A percentile compares a stretch with the other conserved stretches of the same genome.
These are phyloP conservation scores for Pararge aegeria DNA, from an alignment of 1,140 invertebrate genomes.

Conservation along the genomic window DNA sequence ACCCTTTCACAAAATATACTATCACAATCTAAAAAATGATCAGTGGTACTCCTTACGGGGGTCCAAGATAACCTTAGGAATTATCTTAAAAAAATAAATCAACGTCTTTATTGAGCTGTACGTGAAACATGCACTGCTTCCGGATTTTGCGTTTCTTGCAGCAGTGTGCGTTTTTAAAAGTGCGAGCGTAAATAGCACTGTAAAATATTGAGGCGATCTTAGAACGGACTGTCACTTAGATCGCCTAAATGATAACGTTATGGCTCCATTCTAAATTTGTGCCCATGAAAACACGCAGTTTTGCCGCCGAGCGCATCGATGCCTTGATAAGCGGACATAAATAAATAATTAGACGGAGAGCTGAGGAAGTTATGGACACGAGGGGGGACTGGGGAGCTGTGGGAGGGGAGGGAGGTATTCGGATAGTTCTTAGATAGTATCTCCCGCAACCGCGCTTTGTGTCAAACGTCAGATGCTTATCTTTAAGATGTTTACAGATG, in stretches of 20 bases:
- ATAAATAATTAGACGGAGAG: conserved; percentile 74
- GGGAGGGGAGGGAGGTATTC: conserved; percentile 34
- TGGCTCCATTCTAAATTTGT: conserved; percentile 66
- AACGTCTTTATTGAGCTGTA: no score
- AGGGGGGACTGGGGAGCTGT: conserved; percentile 18
- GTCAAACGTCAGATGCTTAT: conserved; percentile 77
- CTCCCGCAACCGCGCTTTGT: conserved; percentile 74
- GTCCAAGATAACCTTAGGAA: no score
- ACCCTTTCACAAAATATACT: no score
- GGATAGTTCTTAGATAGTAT: conserved; percentile 70
- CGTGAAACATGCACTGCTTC: no score
- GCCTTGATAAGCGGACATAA: conserved; percentile 66
- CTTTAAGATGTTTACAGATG: conserved; percentile 77
- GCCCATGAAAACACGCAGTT: conserved; percentile 60
- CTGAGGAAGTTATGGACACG: conserved; percentile 39
- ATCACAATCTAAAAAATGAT: no score
- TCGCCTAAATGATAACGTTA: conserved; percentile 61
- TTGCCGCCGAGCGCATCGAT: conserved; percentile 71
- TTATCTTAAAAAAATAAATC: no score
- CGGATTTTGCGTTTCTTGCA: not conserved
- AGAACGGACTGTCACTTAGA: conserved; percentile 50
- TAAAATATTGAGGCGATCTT: conserved; percentile 31
- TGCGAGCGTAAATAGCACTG: conserved; percentile 30
- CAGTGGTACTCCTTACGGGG: no score
- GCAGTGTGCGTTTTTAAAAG: not conserved